These are phyloP conservation scores for Myiagra hebetior DNA, from an alignment of 2,113 vertebrate species.

Conservation along the genomic window DNA sequence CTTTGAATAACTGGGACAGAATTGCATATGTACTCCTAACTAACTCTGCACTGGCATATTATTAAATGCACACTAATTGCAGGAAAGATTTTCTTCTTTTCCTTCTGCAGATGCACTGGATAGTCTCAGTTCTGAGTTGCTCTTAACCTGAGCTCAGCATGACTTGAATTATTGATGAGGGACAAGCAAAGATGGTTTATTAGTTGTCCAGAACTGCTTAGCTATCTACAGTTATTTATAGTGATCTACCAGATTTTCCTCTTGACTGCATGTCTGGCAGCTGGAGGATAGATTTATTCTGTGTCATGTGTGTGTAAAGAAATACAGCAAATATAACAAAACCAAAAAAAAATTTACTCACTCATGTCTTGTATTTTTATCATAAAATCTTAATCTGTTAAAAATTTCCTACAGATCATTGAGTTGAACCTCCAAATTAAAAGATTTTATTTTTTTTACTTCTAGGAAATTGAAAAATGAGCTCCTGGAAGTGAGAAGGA, in stretches of 20 bases:
- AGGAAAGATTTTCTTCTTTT: not conserved
- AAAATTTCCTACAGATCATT: not conserved
- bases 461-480: constrained; percentile 92
- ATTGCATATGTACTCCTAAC: not conserved
- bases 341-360: not conserved
- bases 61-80: not conserved
- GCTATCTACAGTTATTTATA: not conserved
- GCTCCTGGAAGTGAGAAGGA: constrained; percentile 87
- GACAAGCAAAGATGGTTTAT: not conserved
- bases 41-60: not conserved
- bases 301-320: not conserved
- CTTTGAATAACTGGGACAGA: not conserved
- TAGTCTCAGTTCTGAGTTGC: not conserved
- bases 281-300: not conserved
- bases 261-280: not conserved
- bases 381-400: not conserved
- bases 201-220: not conserved
- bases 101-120: not conserved
- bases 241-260: not conserved
- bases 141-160: not conserved
- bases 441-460: not conserved
- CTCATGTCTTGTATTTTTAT: not conserved
- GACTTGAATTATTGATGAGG: not conserved
- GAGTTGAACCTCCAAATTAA: not conserved
- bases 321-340: not conserved